Percentiles rank a stretch among this genome's conserved stretches.
phyloP scores from a whole-genome alignment of 2,113 vertebrate genomes.

The Desmodus rotundus region DNA sequence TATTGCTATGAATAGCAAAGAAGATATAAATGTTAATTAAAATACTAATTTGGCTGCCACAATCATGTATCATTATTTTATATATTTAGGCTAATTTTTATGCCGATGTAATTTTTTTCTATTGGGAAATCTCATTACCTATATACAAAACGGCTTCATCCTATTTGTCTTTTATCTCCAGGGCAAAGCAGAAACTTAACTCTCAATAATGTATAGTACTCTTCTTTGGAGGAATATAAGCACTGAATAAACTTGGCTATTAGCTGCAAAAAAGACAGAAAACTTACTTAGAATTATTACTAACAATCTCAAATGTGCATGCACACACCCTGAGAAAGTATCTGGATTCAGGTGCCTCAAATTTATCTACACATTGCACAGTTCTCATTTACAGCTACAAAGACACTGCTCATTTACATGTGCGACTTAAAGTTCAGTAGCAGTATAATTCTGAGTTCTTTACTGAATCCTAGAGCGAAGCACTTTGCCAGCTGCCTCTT shows the following conservation, averaged over 20 bases:
- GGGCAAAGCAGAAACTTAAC: background rate
- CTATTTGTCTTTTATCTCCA: background rate
- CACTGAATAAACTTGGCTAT: background rate
- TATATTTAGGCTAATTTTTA: background rate
- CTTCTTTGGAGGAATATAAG: background rate
- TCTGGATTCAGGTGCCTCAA: background rate
- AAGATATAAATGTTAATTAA: slow-evolving; percentile 3
- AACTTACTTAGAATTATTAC: background rate
- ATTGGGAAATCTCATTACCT: background rate
- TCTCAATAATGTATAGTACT: background rate
- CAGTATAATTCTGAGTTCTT: background rate
- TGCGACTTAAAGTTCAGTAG: background rate
- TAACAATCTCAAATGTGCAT: background rate
- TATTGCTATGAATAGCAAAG: background rate
- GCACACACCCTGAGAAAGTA: background rate
- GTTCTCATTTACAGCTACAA: background rate
- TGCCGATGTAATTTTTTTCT: background rate
- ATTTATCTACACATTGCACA: background rate
- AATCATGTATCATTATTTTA: background rate
- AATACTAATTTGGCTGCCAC: background rate
- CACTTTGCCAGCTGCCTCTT: background rate
- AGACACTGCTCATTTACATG: background rate
- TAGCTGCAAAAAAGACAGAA: background rate
- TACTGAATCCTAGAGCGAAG: slow-evolving; percentile 26
- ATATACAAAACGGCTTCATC: background rate